Conservation (phyloP, 1,140 invertebrate species). For the Neodiprion virginianus region DNA sequence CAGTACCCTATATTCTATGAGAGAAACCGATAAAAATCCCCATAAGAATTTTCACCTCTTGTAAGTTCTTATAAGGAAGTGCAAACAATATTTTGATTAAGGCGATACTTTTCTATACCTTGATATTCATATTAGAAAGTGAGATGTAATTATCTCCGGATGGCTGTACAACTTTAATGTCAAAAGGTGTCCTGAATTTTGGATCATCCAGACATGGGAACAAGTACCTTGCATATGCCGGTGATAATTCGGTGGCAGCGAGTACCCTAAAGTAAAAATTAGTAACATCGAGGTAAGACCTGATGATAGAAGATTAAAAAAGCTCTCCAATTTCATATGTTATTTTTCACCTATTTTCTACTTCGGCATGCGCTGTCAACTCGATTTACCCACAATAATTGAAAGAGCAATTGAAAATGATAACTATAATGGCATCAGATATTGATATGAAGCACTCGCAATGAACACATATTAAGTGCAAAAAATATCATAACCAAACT, state of each 20-base stretch:
- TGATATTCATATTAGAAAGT: constrained; percentile 79
- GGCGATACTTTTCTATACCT: constrained; percentile 41
- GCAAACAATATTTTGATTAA: not conserved
- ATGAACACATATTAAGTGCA: no score
- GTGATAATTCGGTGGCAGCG: constrained; percentile 91
- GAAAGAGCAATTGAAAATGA: no score
- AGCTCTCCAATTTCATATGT: constrained; percentile 10
- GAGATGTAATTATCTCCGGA: constrained; percentile 69
- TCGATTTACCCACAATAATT: no score
- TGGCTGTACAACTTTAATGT: constrained; percentile 77
- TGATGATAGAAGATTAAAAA: constrained; percentile 16
- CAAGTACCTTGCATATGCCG: constrained; percentile 88
- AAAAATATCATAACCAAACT: no score
- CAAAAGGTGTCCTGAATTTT: constrained; percentile 87
- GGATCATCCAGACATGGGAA: constrained; percentile 98
- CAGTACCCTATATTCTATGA: no score
- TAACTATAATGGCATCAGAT: no score
- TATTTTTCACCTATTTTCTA: not conserved
- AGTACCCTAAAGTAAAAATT: constrained; percentile 68
- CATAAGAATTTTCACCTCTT: no score
- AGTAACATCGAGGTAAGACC: constrained; percentile 11
- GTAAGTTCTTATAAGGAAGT: no score
- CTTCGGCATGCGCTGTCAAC: no score
- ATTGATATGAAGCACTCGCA: no score
- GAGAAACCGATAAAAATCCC: no score